Evolutionary conservation across 2,888 invertebrate species (phyloP).

Genomic region (Serripes groenlandicus): DNA sequence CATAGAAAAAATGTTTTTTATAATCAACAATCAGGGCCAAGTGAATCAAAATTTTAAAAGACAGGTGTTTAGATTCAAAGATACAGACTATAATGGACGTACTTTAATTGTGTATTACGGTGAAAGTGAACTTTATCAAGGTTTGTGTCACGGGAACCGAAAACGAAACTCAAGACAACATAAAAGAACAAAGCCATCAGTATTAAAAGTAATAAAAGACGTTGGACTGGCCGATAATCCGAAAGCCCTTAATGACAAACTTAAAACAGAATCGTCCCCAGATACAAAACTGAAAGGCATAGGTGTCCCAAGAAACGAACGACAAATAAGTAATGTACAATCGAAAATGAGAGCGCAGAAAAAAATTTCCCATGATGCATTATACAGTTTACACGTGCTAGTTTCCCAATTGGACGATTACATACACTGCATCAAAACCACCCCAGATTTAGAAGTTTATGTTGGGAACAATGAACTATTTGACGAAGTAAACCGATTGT

Average conservation of each 20-base stretch:
- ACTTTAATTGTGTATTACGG: neutral
- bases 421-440: conserved; percentile 6
- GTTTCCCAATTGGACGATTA: neutral
- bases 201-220: neutral
- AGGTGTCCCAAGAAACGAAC: neutral
- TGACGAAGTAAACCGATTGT: neutral
- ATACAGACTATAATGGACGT: neutral
- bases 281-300: neutral
- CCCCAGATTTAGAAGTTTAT: conserved; percentile 1
- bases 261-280: neutral
- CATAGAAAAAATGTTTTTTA: conserved; percentile 27
- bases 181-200: neutral
- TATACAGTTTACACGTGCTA: conserved; percentile 6
- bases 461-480: neutral
- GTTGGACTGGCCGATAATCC: neutral
- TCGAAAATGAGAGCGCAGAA: neutral
- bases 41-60: conserved; percentile 26
- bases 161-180: neutral
- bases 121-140: neutral
- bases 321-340: neutral
- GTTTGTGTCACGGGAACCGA: neutral
- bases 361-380: neutral
- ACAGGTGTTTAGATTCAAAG: conserved; percentile 18
- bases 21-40: conserved; percentile 17
- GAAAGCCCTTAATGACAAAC: neutral